Percentiles rank a stretch among this genome's conserved stretches.
phyloP scores from a whole-genome alignment of 2,113 vertebrate genomes.

The Pelecanus crispus region DNA sequence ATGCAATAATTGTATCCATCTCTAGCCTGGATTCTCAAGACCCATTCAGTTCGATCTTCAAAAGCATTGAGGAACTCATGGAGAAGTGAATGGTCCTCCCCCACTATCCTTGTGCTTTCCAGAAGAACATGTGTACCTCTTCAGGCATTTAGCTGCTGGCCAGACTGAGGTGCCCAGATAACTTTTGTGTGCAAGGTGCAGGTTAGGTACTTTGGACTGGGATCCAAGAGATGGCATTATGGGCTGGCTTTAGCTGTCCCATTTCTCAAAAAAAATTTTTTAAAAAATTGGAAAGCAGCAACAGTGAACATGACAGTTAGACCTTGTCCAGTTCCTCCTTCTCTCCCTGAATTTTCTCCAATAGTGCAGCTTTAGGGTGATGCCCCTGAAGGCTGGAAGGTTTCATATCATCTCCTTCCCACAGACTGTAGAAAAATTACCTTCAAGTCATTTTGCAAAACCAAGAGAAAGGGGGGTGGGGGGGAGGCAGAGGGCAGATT shows the following conservation, averaged over 20 bases:
- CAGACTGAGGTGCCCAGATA: not conserved
- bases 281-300: not conserved
- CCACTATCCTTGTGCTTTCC: not conserved
- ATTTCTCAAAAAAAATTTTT: not conserved
- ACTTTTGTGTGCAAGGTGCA: not conserved
- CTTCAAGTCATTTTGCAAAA: not conserved
- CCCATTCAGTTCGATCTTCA: accelerated
- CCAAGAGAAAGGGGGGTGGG: not conserved
- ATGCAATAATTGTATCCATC: not conserved
- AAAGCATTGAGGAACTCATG: not conserved
- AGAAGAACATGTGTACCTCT: not conserved
- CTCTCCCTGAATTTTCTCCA: not conserved
- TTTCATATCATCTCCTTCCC: not conserved
- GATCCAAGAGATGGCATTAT: not conserved
- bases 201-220: not conserved
- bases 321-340: not conserved
- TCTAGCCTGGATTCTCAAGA: not conserved
- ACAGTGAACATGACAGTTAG: not conserved
- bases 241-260: not conserved
- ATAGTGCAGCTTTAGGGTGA: accelerated
- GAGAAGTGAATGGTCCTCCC: not conserved
- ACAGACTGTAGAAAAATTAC: not conserved
- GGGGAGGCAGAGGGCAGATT: not conserved
- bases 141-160: not conserved
- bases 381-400: not conserved